Conservation (phyloP, 1,140 invertebrate species). For the Octopus sinensis region DNA sequence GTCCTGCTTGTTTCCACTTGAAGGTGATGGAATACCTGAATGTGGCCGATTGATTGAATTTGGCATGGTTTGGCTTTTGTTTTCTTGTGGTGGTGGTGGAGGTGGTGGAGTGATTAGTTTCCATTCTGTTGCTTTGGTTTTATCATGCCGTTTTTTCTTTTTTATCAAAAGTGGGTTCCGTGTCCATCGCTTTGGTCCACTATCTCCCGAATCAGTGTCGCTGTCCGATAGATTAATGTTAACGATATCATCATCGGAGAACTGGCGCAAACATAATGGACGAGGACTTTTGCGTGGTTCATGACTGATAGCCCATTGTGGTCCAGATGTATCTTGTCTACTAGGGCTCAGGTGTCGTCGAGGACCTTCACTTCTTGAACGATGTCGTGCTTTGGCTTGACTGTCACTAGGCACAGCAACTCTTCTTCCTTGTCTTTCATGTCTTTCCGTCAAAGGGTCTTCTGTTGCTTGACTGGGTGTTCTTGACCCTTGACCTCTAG, state of each 20-base stretch:
- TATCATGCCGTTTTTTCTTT: slow-evolving; percentile 30
- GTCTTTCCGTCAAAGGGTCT: neutral
- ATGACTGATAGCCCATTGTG: slow-evolving; percentile 5
- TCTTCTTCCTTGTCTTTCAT: slow-evolving; percentile 20
- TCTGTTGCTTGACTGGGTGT: slow-evolving; percentile 12
- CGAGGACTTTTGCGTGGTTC: neutral
- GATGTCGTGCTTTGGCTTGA: slow-evolving; percentile 26
- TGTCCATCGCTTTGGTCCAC: slow-evolving; percentile 40
- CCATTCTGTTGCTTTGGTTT: slow-evolving; percentile 32
- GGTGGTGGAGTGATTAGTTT: slow-evolving; percentile 13
- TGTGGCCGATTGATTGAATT: neutral
- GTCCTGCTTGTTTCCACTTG: neutral
- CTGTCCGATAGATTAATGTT: slow-evolving; percentile 27
- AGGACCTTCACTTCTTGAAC: slow-evolving; percentile 47
- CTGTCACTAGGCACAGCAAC: neutral
- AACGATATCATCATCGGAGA: neutral
- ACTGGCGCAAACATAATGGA: slow-evolving; percentile 1
- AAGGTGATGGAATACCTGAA: neutral
- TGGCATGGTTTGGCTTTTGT: slow-evolving; percentile 12
- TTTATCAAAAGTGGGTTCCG: slow-evolving; percentile 45
- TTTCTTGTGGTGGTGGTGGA: neutral
- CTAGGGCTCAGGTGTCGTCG: slow-evolving; percentile 10
- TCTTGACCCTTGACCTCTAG: slow-evolving; percentile 26
- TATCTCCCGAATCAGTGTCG: slow-evolving; percentile 42
- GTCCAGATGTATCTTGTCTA: slow-evolving; percentile 3